Percentiles rank a stretch among this genome's conserved stretches.
These are phyloP conservation scores for Platalea minor DNA, from an alignment of 2,797 vertebrate species.

Conservation along the genomic window DNA sequence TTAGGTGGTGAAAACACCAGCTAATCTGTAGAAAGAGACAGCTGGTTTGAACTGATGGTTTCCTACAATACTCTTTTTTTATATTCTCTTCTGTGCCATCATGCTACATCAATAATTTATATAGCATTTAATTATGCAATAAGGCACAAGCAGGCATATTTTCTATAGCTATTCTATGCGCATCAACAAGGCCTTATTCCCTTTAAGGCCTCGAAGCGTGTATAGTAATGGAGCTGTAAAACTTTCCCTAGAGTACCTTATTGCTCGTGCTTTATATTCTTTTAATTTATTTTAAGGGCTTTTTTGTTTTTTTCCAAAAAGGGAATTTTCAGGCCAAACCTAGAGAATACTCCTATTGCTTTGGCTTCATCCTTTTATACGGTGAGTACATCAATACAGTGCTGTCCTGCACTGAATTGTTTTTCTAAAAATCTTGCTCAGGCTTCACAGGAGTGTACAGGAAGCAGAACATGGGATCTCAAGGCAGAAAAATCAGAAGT, in stretches of 20 bases:
- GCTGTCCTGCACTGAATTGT: not conserved
- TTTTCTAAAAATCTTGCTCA: not conserved
- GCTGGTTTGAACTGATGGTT: not conserved
- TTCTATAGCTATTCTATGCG: not conserved
- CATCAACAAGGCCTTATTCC: not conserved
- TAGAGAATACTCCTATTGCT: not conserved
- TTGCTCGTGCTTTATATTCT: not conserved
- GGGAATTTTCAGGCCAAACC: not conserved
- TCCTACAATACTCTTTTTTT: not conserved
- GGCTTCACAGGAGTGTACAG: not conserved
- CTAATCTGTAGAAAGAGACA: not conserved
- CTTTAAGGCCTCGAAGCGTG: not conserved
- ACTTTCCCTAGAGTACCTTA: not conserved
- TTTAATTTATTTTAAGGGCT: not conserved
- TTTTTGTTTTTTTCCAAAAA: not conserved
- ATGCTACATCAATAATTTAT: not conserved
- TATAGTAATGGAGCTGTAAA: not conserved
- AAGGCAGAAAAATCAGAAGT: not conserved
- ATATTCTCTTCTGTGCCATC: not conserved
- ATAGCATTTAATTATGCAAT: conserved; percentile 44
- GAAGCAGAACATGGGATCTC: not conserved
- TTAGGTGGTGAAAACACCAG: conserved; percentile 2
- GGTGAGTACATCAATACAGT: not conserved
- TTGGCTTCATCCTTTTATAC: not conserved
- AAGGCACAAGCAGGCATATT: not conserved